Base-by-base conservation (phyloP, 2,888 invertebrate genomes). In the Brenthis hecate region DNA sequence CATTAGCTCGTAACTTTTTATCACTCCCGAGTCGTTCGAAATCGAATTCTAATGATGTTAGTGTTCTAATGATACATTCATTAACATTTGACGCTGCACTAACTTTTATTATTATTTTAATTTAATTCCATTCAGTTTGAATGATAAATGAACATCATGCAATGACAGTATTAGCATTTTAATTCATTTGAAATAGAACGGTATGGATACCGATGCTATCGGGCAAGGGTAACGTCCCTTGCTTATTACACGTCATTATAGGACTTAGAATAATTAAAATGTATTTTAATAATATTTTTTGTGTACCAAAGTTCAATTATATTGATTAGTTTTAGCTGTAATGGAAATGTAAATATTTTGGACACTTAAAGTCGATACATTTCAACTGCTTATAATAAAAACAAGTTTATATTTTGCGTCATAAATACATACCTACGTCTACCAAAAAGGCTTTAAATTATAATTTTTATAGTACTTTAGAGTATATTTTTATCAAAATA, bases 101-200 rank as follows among this genome's bases (percentile, higher is more conserved):
- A 66, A 58, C 16, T 67, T 69, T 65, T 66, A 75, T 67, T 68
- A 75, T 73, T 71, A 73, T 74, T 77, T 74, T 73, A 74, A 74
- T 74, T 76, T 75, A 73, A 74, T 72, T 68, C 61, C 66, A 68
- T 74, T 74, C 68, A 70, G 56, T 73, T 68, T 69, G 77, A 77
- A 82, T 82, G 82, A 82, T 78, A 81, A 81, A 84, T 80, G 76
- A 74, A 68, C 71, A 72, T 76, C 80, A 80, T 84, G 80, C 80
- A 79, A 80, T 78, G 76, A 79, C 80, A 80, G 80, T 82, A 83
- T 85, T 84, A 83, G 82, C 81, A 82, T 85, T 83, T 84, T 81
- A 83, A 84, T 82, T 85, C 81, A 84, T 84, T 84, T 81, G 80
- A 77, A 77, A 82, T 81, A 82, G 82, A 84, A 84, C 83, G 79